Conservation (phyloP, 2,888 invertebrate genomes). For the Noctua janthina region DNA sequence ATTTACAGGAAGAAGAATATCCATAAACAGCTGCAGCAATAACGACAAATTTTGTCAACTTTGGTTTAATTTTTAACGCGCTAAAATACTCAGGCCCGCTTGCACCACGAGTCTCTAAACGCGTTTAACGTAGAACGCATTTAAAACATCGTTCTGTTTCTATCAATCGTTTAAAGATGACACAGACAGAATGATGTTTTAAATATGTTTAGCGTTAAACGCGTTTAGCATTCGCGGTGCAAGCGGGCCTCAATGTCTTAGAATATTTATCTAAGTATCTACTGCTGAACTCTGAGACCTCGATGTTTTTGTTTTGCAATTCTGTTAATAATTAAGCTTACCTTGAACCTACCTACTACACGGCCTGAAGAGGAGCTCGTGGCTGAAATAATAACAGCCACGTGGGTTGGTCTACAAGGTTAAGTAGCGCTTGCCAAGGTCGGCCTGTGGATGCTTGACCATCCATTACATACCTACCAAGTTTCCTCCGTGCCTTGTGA, state of each 20-base stretch:
- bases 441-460: neutral
- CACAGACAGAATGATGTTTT: too few species aligned
- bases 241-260: neutral
- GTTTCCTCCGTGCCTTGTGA: neutral
- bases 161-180: too few species aligned
- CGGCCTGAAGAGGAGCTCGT: neutral
- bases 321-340: constrained; percentile 1
- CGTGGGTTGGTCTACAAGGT: neutral
- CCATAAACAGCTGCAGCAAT: constrained; percentile 11
- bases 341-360: neutral
- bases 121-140: too few species aligned
- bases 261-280: constrained; percentile 29
- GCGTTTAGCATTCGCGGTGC: too few species aligned
- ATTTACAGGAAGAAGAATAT: constrained; percentile 13
- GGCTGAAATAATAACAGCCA: neutral
- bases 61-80: constrained; percentile 21
- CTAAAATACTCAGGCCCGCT: neutral
- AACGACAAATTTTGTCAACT: constrained; percentile 2
- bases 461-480: neutral
- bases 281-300: neutral
- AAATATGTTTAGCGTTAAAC: too few species aligned
- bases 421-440: neutral
- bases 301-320: neutral
- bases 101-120: too few species aligned
- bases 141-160: too few species aligned